These are phyloP conservation scores for Miltochrista miniata DNA, from an alignment of 2,888 invertebrate species.

Conservation along the genomic window DNA sequence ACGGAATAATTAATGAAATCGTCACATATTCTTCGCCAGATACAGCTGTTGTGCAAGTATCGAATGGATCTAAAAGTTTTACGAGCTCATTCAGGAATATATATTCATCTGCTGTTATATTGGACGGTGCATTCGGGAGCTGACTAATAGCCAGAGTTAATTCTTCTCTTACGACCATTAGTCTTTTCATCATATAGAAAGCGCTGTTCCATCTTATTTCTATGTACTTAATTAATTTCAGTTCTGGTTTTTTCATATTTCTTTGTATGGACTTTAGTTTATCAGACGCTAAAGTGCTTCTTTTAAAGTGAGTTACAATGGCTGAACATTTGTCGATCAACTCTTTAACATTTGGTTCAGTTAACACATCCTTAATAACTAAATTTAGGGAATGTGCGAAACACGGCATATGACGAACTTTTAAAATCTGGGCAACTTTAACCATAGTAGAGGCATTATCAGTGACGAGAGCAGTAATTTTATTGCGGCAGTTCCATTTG, in stretches of 20 bases:
- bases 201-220: conserved; percentile 14
- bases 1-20: conserved; percentile 7
- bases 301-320: conserved; percentile 9
- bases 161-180: conserved; percentile 11
- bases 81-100: conserved; percentile 1
- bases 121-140: conserved; percentile 9
- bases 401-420: conserved; percentile 13
- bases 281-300: conserved; percentile 8
- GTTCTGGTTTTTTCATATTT: conserved; percentile 5
- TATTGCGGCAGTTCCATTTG: not conserved
- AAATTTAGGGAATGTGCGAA: conserved; percentile 15
- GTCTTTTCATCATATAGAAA: conserved; percentile 5
- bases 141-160: conserved; percentile 8
- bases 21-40: conserved; percentile 13
- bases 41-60: conserved; percentile 8
- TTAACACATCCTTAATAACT: conserved; percentile 5
- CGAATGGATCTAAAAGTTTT: conserved; percentile 12
- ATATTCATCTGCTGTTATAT: conserved; percentile 13
- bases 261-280: not conserved
- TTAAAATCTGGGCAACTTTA: conserved; percentile 9
- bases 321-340: conserved; percentile 4
- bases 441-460: conserved; percentile 12
- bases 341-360: not conserved
- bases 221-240: conserved; percentile 10
- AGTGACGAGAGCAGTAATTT: conserved; percentile 9